Evolutionary conservation across 1,140 invertebrate species (phyloP).

Genomic region (Drosophila hydei): DNA sequence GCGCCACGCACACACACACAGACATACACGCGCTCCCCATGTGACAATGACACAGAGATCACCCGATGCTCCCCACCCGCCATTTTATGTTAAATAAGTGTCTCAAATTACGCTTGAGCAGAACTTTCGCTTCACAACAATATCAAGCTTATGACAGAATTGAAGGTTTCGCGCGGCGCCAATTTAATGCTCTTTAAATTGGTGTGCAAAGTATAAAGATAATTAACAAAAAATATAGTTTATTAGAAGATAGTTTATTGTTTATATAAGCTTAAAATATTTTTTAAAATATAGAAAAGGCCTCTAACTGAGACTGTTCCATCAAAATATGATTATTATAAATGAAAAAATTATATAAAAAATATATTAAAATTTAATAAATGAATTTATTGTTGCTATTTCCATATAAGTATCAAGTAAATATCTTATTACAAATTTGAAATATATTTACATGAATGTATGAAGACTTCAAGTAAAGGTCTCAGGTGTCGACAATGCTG

Average conservation of each 20-base stretch:
- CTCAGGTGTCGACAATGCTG: too few species aligned
- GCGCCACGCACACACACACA: conserved; percentile 42
- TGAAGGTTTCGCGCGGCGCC: neutral
- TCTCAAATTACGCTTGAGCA: conserved; percentile 63
- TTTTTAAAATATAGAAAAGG: too few species aligned
- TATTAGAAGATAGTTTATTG: too few species aligned
- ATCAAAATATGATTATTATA: too few species aligned
- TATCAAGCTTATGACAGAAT: conserved; percentile 9
- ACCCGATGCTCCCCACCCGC: conserved; percentile 20
- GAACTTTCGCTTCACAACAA: conserved; percentile 54
- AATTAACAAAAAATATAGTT: too few species aligned
- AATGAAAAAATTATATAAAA: too few species aligned
- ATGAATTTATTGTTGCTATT: too few species aligned
- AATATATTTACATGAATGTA: neutral
- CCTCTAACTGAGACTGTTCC: too few species aligned
- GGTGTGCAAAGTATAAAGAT: too few species aligned
- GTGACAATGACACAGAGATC: conserved; percentile 66
- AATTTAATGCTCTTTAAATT: conserved; percentile 4
- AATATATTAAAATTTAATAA: neutral
- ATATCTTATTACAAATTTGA: neutral
- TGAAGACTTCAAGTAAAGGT: too few species aligned
- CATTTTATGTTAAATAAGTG: conserved; percentile 57
- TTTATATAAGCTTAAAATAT: too few species aligned
- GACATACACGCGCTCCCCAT: conserved; percentile 19
- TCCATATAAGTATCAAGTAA: neutral